These are phyloP conservation scores for Atherinosoma microstoma DNA, from an alignment of 2,797 vertebrate genomes.

Conservation along the genomic window DNA sequence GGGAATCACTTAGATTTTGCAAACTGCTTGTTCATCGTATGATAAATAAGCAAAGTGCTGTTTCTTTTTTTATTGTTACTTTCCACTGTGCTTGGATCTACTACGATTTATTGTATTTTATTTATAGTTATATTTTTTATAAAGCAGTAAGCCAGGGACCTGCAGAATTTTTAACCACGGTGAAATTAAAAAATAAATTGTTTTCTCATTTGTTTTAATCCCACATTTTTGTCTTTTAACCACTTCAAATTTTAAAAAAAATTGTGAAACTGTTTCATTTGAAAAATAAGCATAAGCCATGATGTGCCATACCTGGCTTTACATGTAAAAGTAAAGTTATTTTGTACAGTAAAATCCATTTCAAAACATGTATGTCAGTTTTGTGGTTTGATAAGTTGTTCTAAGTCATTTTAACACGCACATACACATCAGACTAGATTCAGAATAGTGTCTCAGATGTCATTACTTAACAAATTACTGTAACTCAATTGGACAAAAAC, in stretches of 20 bases:
- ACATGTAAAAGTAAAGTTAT: constrained; percentile 64
- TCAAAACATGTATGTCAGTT: constrained; percentile 43
- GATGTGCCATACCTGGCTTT: constrained; percentile 54
- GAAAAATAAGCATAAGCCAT: constrained; percentile 27
- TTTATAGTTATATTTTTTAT: constrained; percentile 56
- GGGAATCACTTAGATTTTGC: constrained; percentile 56
- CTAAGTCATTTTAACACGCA: neutral
- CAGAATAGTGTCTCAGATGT: neutral
- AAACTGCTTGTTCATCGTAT: constrained; percentile 48
- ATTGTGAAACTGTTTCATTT: constrained; percentile 31
- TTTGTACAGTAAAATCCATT: constrained; percentile 77
- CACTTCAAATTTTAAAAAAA: constrained; percentile 6
- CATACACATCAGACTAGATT: neutral
- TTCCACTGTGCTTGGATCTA: constrained; percentile 48
- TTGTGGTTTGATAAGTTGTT: constrained; percentile 12
- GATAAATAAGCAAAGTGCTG: constrained; percentile 30
- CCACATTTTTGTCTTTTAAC: constrained; percentile 15
- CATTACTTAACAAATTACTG: neutral
- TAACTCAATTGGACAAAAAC: neutral
- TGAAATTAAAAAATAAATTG: constrained; percentile 10
- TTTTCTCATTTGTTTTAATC: constrained; percentile 10
- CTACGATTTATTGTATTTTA: constrained; percentile 47
- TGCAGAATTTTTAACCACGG: constrained; percentile 15
- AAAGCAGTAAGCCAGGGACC: constrained; percentile 15
- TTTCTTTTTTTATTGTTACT: constrained; percentile 50